phyloP scores from a whole-genome alignment of 2,888 invertebrate genomes.

The Salpingus planirostris region DNA sequence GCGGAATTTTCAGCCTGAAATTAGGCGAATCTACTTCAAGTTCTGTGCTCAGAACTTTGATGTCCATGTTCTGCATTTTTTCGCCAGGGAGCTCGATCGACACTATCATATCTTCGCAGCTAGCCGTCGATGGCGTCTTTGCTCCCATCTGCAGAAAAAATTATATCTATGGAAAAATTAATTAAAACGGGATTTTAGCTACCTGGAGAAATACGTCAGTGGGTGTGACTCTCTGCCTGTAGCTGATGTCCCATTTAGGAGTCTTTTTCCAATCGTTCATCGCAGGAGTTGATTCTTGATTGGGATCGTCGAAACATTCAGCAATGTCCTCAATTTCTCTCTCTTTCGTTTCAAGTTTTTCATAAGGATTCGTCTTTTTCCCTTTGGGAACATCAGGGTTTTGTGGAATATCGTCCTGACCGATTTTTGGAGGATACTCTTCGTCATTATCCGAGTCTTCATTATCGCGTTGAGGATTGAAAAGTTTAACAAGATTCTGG shows the following conservation, averaged over 20 bases:
- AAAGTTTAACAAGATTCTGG: not conserved
- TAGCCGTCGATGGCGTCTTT: slow-evolving; percentile 29
- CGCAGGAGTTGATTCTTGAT: slow-evolving; percentile 34
- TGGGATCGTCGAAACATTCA: slow-evolving; percentile 28
- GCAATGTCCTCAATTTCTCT: slow-evolving; percentile 42
- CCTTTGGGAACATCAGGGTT: not conserved
- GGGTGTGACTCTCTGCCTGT: slow-evolving; percentile 75
- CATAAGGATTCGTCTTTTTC: slow-evolving; percentile 35
- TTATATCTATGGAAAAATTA: too few relatives aligned
- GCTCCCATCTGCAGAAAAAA: slow-evolving; percentile 28
- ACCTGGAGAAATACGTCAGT: slow-evolving; percentile 83
- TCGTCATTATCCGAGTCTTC: not conserved
- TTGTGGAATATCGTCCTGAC: not conserved
- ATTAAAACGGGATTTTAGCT: slow-evolving; percentile 13
- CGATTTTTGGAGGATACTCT: not conserved
- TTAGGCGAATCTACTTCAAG: slow-evolving; percentile 56
- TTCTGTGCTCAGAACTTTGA: slow-evolving; percentile 54
- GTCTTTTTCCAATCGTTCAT: slow-evolving; percentile 50
- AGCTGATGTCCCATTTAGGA: slow-evolving; percentile 71
- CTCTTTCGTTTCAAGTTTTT: slow-evolving; percentile 23
- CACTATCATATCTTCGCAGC: slow-evolving; percentile 70
- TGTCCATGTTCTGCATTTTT: slow-evolving; percentile 61
- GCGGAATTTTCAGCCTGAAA: slow-evolving; percentile 61
- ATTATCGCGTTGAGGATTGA: not conserved
- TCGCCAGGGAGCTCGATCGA: slow-evolving; percentile 69